Percentiles rank a stretch among this genome's conserved stretches.
phyloP scores from a whole-genome alignment of 2,113 vertebrate species.

The Thinocorus orbignyianus region DNA sequence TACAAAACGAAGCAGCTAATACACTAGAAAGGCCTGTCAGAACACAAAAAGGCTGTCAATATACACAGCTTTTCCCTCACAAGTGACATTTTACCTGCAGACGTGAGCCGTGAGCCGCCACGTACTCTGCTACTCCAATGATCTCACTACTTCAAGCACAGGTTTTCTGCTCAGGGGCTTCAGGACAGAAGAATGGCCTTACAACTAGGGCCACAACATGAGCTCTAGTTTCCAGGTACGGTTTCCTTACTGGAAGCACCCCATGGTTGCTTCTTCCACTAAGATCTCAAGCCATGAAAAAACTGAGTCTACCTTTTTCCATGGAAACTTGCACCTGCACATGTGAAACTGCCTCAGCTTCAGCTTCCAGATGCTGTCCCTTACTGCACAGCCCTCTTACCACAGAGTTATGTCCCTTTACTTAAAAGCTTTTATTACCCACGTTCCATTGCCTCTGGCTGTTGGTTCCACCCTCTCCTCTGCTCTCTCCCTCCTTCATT shows the following conservation, averaged over 20 bases:
- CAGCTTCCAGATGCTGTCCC: not conserved
- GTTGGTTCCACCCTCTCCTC: not conserved
- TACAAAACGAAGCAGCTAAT: conserved; percentile 34
- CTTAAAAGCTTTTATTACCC: not conserved
- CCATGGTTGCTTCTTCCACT: not conserved
- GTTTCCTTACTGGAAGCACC: not conserved
- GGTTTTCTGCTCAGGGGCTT: not conserved
- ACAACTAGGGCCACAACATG: not conserved
- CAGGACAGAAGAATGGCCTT: not conserved
- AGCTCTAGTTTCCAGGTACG: not conserved
- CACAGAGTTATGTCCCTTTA: not conserved
- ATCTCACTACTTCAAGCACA: not conserved
- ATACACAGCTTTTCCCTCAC: conserved; percentile 17
- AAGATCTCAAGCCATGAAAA: not conserved
- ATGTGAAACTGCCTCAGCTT: not conserved
- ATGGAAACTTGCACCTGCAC: not conserved
- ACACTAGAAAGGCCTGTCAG: conserved; percentile 53
- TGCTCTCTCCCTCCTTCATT: not conserved
- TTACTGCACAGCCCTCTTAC: not conserved
- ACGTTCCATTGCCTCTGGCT: not conserved
- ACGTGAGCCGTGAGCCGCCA: conserved; percentile 6
- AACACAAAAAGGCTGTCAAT: conserved; percentile 57
- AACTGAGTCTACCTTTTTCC: not conserved
- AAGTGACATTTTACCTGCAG: conserved; percentile 41
- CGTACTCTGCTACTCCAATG: not conserved